Percentiles rank a stretch among this genome's conserved stretches.
These are phyloP conservation scores for Salvelinus sp. DNA, from an alignment of 2,113 vertebrate species.

Conservation along the genomic window DNA sequence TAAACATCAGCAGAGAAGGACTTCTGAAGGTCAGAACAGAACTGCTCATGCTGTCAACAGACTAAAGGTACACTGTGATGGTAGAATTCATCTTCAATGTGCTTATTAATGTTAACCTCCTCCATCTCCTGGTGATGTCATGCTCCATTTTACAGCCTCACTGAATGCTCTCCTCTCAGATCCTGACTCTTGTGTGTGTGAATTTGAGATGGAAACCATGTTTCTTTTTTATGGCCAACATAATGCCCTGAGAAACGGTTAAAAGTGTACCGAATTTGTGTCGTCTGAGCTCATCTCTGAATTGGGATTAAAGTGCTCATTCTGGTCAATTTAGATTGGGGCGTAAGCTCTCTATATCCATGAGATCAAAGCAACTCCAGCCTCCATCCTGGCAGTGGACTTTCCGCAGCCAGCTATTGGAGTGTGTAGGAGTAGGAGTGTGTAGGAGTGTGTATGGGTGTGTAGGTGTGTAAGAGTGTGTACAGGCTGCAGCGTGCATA, in stretches of 20 bases:
- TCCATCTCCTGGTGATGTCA: not conserved
- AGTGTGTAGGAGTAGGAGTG: not conserved
- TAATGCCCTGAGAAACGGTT: not conserved
- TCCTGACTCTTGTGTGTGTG: not conserved
- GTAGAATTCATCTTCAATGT: not conserved
- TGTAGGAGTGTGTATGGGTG: not conserved
- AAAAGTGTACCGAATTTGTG: not conserved
- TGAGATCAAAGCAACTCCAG: not conserved
- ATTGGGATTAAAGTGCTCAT: not conserved
- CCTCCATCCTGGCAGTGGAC: not conserved
- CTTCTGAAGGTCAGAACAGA: constrained; percentile 39
- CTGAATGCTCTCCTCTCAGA: not conserved
- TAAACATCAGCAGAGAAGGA: constrained; percentile 45
- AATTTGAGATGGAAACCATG: not conserved
- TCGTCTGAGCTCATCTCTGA: not conserved
- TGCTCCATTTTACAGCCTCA: not conserved
- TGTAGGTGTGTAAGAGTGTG: not conserved
- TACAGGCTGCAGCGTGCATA: not conserved
- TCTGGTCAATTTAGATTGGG: not conserved
- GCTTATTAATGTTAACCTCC: not conserved
- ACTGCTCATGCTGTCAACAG: not conserved
- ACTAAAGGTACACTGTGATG: not conserved
- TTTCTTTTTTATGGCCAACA: not conserved
- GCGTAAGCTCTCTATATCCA: not conserved
- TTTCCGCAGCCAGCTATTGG: not conserved